A percentile compares a stretch with the other conserved stretches of the same genome.
These are phyloP conservation scores for Lepisosteus oculatus DNA, from an alignment of 2,113 vertebrate species.

Conservation along the genomic window DNA sequence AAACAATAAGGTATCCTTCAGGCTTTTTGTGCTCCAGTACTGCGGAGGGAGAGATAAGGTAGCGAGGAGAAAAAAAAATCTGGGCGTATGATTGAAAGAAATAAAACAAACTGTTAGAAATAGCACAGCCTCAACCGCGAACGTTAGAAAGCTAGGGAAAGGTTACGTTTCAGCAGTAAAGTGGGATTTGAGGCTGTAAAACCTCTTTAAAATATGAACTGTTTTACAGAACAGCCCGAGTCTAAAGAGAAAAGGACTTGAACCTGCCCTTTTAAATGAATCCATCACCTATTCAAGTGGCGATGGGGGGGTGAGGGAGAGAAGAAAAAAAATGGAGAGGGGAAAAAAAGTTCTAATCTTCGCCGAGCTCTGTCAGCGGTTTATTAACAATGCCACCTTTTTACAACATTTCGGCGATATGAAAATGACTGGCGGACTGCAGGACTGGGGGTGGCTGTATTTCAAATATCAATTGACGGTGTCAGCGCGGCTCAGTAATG, in stretches of 20 bases:
- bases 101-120: conserved; percentile 11
- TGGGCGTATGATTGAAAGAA: too few species aligned
- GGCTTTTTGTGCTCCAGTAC: conserved; percentile 24
- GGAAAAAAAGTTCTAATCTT: conserved; percentile 51
- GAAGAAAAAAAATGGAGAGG: neutral
- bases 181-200: conserved; percentile 50
- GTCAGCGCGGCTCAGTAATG: conserved; percentile 38
- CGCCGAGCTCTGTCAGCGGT: conserved; percentile 46
- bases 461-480: conserved; percentile 54
- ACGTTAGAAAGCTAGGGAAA: conserved; percentile 47
- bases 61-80: neutral
- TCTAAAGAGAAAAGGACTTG: conserved; percentile 27
- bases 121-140: conserved; percentile 27
- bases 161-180: conserved; percentile 46
- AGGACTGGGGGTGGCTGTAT: conserved; percentile 40
- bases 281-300: conserved; percentile 32
- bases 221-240: conserved; percentile 33
- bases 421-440: conserved; percentile 44
- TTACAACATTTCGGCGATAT: conserved; percentile 11
- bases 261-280: conserved; percentile 45
- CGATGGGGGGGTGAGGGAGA: neutral
- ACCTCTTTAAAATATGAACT: conserved; percentile 43
- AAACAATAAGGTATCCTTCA: conserved; percentile 33
- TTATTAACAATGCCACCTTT: conserved; percentile 49
- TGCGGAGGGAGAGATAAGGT: conserved; percentile 5